phyloP scores from a whole-genome alignment of 2,797 vertebrate species.

The Coreius guichenoti region DNA sequence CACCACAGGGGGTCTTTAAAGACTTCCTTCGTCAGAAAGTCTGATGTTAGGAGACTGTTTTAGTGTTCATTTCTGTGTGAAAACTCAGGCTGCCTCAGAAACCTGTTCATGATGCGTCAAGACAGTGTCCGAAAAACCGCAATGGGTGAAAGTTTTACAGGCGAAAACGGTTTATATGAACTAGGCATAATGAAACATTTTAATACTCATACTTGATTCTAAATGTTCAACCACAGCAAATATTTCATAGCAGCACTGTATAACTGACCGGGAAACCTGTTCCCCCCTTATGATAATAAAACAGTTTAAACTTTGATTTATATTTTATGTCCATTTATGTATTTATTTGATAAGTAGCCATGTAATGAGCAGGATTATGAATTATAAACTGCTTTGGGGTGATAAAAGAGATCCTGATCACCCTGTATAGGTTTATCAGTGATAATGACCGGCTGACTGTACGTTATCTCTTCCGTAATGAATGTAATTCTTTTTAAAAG shows the following conservation, averaged over 20 bases:
- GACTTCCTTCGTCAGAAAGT: not conserved
- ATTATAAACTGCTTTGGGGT: not conserved
- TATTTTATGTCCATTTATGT: not conserved
- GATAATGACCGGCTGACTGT: not conserved
- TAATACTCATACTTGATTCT: not conserved
- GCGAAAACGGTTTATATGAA: not conserved
- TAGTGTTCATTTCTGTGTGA: not conserved
- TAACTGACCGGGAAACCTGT: not conserved
- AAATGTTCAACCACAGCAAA: not conserved
- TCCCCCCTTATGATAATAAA: not conserved
- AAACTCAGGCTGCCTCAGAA: not conserved
- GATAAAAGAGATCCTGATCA: not conserved
- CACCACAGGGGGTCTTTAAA: not conserved
- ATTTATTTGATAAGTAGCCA: slow-evolving; percentile 1
- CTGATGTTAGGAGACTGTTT: not conserved
- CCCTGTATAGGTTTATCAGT: not conserved
- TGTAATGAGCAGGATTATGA: not conserved
- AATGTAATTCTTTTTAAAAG: slow-evolving; percentile 26
- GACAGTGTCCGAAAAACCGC: not conserved
- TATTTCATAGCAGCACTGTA: not conserved
- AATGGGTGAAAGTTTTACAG: not conserved
- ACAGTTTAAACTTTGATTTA: not conserved
- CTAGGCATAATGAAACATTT: not conserved
- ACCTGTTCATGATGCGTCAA: not conserved
- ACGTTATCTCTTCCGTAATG: not conserved